Evolutionary conservation across 2,888 invertebrate genomes (phyloP).

Genomic region (Drosophila antonietae): DNA sequence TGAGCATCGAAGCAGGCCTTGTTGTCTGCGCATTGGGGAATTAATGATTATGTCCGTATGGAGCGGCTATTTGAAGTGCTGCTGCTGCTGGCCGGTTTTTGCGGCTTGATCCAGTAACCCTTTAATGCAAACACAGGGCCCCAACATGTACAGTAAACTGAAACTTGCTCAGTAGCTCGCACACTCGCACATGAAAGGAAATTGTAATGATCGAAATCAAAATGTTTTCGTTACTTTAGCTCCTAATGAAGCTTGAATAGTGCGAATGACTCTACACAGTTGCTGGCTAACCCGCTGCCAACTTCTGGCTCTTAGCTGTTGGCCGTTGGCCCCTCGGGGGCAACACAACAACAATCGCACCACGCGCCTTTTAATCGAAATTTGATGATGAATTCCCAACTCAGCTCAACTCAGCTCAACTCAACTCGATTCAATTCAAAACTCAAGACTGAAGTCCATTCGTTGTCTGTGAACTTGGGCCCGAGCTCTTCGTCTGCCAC

Average conservation of each 20-base stretch:
- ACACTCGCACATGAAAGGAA: constrained; percentile 70
- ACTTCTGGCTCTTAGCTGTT: constrained; percentile 3
- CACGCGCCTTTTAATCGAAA: constrained; percentile 79
- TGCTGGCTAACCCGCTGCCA: constrained; percentile 11
- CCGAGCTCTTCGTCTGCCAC: constrained; percentile 47
- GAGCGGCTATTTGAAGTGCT: constrained; percentile 8
- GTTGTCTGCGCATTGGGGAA: constrained; percentile 66
- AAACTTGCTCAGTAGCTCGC: constrained; percentile 72
- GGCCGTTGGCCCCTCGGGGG: constrained; percentile 46
- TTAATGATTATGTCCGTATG: constrained; percentile 67
- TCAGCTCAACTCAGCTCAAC: constrained; percentile 23
- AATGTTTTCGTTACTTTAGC: constrained; percentile 79
- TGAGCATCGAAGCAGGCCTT: constrained; percentile 51
- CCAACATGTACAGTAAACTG: constrained; percentile 49
- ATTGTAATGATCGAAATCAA: constrained; percentile 80
- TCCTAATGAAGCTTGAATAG: constrained; percentile 80
- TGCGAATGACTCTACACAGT: constrained; percentile 75
- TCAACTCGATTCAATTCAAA: constrained; percentile 27
- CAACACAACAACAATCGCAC: constrained; percentile 46
- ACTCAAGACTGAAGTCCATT: constrained; percentile 5
- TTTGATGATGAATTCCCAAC: constrained; percentile 76
- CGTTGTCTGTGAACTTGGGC: not conserved
- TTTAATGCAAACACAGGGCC: constrained; percentile 61
- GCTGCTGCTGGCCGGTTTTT: constrained; percentile 40
- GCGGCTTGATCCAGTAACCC: constrained; percentile 80